Percentiles rank a stretch among this genome's conserved stretches.
Conservation (phyloP, 2,888 invertebrate genomes). For the Ashinkailepas kermadecensis region DNA sequence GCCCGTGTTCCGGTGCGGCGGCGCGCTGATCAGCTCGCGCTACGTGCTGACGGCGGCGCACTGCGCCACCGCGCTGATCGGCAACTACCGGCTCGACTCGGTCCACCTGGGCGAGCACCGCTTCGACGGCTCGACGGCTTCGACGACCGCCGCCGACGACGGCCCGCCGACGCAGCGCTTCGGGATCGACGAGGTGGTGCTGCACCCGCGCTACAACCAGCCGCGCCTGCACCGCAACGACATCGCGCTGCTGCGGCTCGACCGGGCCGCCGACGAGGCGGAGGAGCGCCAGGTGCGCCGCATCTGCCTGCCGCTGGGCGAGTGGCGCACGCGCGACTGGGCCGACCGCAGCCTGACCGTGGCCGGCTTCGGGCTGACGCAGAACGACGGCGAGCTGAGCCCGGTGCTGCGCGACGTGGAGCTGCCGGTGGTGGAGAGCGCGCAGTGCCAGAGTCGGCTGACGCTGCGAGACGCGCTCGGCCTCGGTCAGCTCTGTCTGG, state of each 20-base stretch:
- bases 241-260: slow-evolving; percentile 37
- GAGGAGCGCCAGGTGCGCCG: slow-evolving; percentile 41
- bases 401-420: slow-evolving; percentile 40
- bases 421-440: slow-evolving; percentile 41
- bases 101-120: slow-evolving; percentile 39
- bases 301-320: slow-evolving; percentile 38
- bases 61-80: slow-evolving; percentile 35
- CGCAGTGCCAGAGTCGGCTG: slow-evolving; percentile 41
- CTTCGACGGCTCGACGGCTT: slow-evolving; percentile 33
- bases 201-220: slow-evolving; percentile 18
- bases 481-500: slow-evolving; percentile 37
- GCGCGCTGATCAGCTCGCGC: slow-evolving; percentile 36
- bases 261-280: slow-evolving; percentile 42
- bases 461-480: slow-evolving; percentile 36
- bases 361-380: slow-evolving; percentile 39
- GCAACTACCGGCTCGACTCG: slow-evolving; percentile 36
- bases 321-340: slow-evolving; percentile 42
- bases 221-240: slow-evolving; percentile 36
- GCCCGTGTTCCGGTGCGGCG: slow-evolving; percentile 37
- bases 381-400: slow-evolving; percentile 42
- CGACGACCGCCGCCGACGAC: background rate
- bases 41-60: slow-evolving; percentile 40
- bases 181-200: slow-evolving; percentile 39
- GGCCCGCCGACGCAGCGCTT: slow-evolving; percentile 41
- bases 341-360: slow-evolving; percentile 38